Conservation (phyloP, 2,113 vertebrate genomes). For the Rissa tridactyla region DNA sequence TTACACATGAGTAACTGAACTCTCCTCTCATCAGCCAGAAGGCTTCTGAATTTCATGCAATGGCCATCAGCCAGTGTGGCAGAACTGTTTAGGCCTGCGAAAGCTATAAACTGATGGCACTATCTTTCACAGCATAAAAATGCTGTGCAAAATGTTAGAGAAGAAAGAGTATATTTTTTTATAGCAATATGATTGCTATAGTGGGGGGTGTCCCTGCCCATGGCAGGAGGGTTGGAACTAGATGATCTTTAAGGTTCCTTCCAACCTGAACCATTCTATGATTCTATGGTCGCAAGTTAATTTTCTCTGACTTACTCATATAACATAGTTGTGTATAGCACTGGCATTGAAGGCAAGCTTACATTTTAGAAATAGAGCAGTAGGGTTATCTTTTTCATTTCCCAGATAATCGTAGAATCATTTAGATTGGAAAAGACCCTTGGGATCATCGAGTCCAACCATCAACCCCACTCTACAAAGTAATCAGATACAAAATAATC, state of each 20-base stretch:
- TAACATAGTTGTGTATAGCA: not conserved
- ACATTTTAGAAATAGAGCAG: not conserved
- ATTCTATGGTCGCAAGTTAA: not conserved
- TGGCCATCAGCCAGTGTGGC: not conserved
- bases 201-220: too few relatives aligned
- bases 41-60: not conserved
- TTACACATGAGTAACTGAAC: not conserved
- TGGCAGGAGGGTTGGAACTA: too few relatives aligned
- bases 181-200: not conserved
- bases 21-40: not conserved
- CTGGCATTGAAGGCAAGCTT: not conserved
- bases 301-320: not conserved
- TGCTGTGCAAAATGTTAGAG: not conserved
- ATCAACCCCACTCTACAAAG: too few relatives aligned
- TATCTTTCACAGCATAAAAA: not conserved
- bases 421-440: too few relatives aligned
- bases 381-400: not conserved
- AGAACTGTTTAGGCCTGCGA: not conserved
- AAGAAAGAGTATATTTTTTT: not conserved
- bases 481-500: not conserved
- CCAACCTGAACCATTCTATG: too few relatives aligned
- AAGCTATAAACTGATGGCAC: not conserved
- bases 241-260: too few relatives aligned
- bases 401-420: not conserved
- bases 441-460: too few relatives aligned